Percentiles rank a stretch among this genome's conserved stretches.
Conservation (phyloP, 2,113 vertebrate species). For the Glareola pratincola region DNA sequence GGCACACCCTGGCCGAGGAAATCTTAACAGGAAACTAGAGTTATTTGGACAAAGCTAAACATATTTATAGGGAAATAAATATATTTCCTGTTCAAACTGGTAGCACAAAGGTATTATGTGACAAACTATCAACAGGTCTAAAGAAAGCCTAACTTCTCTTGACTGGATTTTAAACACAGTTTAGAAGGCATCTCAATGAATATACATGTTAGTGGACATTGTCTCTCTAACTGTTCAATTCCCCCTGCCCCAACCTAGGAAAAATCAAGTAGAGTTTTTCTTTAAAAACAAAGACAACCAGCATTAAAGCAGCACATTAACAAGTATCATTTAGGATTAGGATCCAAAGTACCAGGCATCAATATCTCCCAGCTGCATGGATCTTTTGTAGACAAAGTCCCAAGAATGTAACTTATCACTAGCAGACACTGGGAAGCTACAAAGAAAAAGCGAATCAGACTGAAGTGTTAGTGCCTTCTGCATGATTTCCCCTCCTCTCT, state of each 20-base stretch:
- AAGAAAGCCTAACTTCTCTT: background rate
- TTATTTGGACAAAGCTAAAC: background rate
- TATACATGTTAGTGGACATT: background rate
- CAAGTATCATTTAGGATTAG: background rate
- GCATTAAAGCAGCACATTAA: background rate
- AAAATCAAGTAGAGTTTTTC: background rate
- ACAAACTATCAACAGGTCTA: background rate
- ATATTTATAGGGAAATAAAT: constrained; percentile 38
- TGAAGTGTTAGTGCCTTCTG: background rate
- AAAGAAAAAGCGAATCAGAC: background rate
- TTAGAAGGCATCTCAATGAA: background rate
- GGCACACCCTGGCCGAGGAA: background rate
- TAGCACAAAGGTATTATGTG: background rate
- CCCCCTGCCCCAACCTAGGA: background rate
- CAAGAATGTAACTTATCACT: background rate
- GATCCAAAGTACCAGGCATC: background rate
- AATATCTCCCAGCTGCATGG: background rate
- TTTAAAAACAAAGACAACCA: background rate
- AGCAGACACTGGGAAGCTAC: background rate
- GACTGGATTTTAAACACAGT: background rate
- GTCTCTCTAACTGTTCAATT: background rate
- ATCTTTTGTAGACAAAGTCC: background rate
- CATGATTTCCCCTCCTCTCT: background rate
- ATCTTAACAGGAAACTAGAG: constrained; percentile 21
- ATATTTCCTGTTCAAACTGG: constrained; percentile 7